Percentiles rank a stretch among this genome's conserved stretches.
These are phyloP conservation scores for Stramonita haemastoma DNA, from an alignment of 2,888 invertebrate genomes.

Conservation along the genomic window DNA sequence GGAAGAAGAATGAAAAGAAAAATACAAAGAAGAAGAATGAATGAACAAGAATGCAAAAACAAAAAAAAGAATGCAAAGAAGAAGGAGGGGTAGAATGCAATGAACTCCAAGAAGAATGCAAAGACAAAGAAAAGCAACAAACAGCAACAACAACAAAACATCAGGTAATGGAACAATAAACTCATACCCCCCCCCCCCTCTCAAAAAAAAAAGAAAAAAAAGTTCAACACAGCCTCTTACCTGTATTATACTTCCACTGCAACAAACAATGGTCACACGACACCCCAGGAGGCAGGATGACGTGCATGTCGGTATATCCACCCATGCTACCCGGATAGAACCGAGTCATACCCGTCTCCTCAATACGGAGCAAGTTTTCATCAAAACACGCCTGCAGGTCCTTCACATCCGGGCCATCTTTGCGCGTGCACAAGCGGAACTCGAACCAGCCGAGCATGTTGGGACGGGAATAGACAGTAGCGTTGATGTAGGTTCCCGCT, in stretches of 20 bases:
- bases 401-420: conserved; percentile 41
- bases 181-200: background rate
- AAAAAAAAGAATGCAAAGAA: too few species aligned
- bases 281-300: conserved; percentile 40
- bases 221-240: conserved; percentile 20
- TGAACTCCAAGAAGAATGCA: too few species aligned
- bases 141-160: too few species aligned
- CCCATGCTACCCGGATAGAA: conserved; percentile 50
- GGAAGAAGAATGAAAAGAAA: too few species aligned
- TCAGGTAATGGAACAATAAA: background rate
- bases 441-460: conserved; percentile 53
- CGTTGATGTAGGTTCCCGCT: conserved; percentile 42
- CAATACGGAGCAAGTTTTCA: conserved; percentile 43
- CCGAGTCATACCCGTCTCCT: conserved; percentile 43
- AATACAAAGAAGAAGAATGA: too few species aligned
- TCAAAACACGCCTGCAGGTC: conserved; percentile 40
- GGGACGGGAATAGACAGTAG: conserved; percentile 46
- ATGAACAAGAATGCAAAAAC: too few species aligned
- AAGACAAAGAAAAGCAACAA: too few species aligned
- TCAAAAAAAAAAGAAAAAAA: background rate
- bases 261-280: conserved; percentile 48
- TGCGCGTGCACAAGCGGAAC: conserved; percentile 48
- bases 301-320: conserved; percentile 50
- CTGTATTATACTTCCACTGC: conserved; percentile 54
- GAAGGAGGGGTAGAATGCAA: too few species aligned